phyloP scores from a whole-genome alignment of 2,888 invertebrate genomes.

The Therioaphis trifolii region DNA sequence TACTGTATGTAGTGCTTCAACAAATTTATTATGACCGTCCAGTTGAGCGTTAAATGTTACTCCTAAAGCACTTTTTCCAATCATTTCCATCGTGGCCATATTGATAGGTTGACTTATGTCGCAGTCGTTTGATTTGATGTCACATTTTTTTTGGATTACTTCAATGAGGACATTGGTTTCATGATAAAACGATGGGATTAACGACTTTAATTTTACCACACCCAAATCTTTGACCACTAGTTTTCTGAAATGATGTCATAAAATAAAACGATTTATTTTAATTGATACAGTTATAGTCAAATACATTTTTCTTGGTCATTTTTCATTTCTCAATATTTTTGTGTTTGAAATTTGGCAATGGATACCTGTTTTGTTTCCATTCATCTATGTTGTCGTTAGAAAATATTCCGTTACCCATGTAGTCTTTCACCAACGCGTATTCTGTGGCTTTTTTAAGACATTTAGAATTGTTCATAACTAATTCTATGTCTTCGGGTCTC shows the following conservation, averaged over 20 bases:
- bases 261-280: too few species aligned
- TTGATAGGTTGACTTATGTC: constrained; percentile 55
- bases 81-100: constrained; percentile 64
- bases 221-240: constrained; percentile 45
- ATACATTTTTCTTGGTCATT: too few species aligned
- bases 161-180: constrained; percentile 30
- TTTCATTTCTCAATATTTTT: too few species aligned
- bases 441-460: constrained; percentile 46
- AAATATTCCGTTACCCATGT: constrained; percentile 62
- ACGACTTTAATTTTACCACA: constrained; percentile 55
- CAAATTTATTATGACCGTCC: constrained; percentile 50
- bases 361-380: constrained; percentile 54
- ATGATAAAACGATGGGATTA: constrained; percentile 55
- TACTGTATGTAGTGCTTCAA: constrained; percentile 48
- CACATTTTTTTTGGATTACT: constrained; percentile 12
- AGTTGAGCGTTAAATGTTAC: constrained; percentile 63
- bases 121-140: constrained; percentile 7
- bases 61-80: constrained; percentile 64
- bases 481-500: constrained; percentile 56
- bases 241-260: constrained; percentile 41
- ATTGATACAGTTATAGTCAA: too few species aligned
- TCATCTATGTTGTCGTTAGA: constrained; percentile 35
- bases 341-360: too few species aligned
- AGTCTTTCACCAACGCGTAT: constrained; percentile 43
- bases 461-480: constrained; percentile 40